Base-by-base conservation (phyloP, 2,888 invertebrate genomes). In the Apamea monoglypha region DNA sequence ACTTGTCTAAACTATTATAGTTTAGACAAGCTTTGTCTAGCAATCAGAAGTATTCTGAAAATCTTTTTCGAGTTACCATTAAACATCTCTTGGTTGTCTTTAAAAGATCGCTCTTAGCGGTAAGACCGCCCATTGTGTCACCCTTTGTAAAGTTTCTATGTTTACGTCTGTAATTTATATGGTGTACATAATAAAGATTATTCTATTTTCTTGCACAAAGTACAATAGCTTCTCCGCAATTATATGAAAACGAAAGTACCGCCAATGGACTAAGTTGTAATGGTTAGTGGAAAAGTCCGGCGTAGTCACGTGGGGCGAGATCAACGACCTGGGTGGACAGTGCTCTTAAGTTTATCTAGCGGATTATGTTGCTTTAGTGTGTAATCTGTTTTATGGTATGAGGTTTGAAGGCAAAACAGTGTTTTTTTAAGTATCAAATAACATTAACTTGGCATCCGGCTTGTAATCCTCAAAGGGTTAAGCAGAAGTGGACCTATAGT, bases 231-330 rank as follows among this genome's bases (percentile, higher is more conserved):
- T 63, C 29, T 25, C 5, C 36, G 44, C 40, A 66, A 7, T 50
- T 63, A 36, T 36, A 21, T 59, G 21, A 72, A 29, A 6, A 40
- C 21, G 63, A 32, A 79, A 63, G 66, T 67, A 53, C 76, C 25
- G 5, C 21, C 56, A 69, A 73, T 64, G n/a, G 47, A 59, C 21
- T n/a, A 82, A 83, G 72, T 83, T 82, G 68, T 67, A 76, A 69
- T 59, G 50, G 63, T 61, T 32, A 69, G 63, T 75, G 75, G 82
- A 81, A 85, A 67, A 81, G 71, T 76, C 44, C 50, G 18, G 29
- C 8, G 32, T 1, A 16, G 21, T 80, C 71, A 72, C 59, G 67
- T 74, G 70, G 66, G 14, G 50, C 32, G 63, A 59, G 83, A 71
- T 75, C 76, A 75, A n/a, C 50, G 75, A 81, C 56, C 74, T 36